These are phyloP conservation scores for Plagodis dolabraria DNA, from an alignment of 2,888 invertebrate genomes.

Conservation along the genomic window DNA sequence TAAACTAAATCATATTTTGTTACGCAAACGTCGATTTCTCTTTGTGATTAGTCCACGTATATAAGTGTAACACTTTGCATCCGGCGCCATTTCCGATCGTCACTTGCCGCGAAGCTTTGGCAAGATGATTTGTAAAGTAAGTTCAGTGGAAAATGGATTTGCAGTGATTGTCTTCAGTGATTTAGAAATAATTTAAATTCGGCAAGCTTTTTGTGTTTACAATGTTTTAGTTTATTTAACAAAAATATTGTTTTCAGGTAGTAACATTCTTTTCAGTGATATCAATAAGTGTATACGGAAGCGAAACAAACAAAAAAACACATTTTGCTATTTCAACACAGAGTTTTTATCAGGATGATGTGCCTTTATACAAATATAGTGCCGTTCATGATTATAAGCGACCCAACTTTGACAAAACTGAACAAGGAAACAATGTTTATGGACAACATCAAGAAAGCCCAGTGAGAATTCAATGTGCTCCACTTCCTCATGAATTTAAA, in stretches of 20 bases:
- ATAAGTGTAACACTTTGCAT: slow-evolving; percentile 51
- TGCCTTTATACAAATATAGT: slow-evolving; percentile 46
- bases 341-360: slow-evolving; percentile 45
- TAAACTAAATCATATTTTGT: slow-evolving; percentile 46
- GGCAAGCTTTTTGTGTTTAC: neutral
- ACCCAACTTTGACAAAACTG: slow-evolving; percentile 17
- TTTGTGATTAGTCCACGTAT: slow-evolving; percentile 51
- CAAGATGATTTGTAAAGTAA: slow-evolving; percentile 51
- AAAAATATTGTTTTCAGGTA: slow-evolving; percentile 41
- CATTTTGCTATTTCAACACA: slow-evolving; percentile 46
- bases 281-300: slow-evolving; percentile 31
- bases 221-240: neutral
- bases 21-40: slow-evolving; percentile 55
- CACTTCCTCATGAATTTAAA: slow-evolving; percentile 4
- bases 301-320: slow-evolving; percentile 7
- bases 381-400: slow-evolving; percentile 41
- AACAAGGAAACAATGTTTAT: slow-evolving; percentile 4
- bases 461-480: slow-evolving; percentile 20
- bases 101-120: slow-evolving; percentile 35
- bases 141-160: slow-evolving; percentile 31
- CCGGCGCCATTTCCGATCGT: slow-evolving; percentile 48
- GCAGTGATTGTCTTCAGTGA: slow-evolving; percentile 1
- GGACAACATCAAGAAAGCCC: neutral
- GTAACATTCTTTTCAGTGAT: slow-evolving; percentile 34
- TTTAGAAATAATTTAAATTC: too few relatives aligned